These are phyloP conservation scores for Drosophila prolongata DNA, from an alignment of 2,888 invertebrate species.

Conservation along the genomic window DNA sequence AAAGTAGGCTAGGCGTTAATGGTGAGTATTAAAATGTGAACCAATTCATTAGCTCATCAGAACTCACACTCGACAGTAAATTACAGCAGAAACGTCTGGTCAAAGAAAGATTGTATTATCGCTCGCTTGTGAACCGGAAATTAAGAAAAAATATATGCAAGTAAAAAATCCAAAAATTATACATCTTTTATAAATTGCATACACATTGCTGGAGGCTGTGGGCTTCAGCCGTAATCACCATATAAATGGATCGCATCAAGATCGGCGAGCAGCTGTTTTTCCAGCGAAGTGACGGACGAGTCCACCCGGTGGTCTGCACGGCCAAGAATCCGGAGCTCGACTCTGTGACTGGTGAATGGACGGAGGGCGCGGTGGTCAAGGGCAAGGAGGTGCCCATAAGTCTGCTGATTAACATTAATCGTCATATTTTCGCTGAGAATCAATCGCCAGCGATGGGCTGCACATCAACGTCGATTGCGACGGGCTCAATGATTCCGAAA, in stretches of 20 bases:
- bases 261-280: conserved; percentile 48
- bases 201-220: not conserved
- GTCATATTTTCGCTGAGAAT: conserved; percentile 13
- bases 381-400: conserved; percentile 45
- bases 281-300: conserved; percentile 51
- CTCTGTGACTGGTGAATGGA: conserved; percentile 45
- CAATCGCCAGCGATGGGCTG: not conserved
- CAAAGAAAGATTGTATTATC: not conserved
- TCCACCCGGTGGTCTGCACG: conserved; percentile 45
- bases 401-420: conserved; percentile 33
- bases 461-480: too few relatives aligned
- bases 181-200: not conserved
- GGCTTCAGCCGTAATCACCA: not conserved
- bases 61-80: conserved; percentile 26
- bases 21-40: not conserved
- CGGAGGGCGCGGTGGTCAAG: conserved; percentile 30
- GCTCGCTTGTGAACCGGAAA: not conserved
- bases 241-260: conserved; percentile 48
- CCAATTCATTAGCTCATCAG: conserved; percentile 3
- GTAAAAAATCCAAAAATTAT: not conserved
- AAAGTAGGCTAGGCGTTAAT: conserved; percentile 17
- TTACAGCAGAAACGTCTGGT: conserved; percentile 11
- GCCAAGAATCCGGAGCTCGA: conserved; percentile 25
- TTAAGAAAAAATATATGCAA: not conserved
- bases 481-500: conserved; percentile 2